Percentiles rank a stretch among this genome's conserved stretches.
Conservation (phyloP, 2,797 vertebrate genomes). For the Nyctalus aviator region DNA sequence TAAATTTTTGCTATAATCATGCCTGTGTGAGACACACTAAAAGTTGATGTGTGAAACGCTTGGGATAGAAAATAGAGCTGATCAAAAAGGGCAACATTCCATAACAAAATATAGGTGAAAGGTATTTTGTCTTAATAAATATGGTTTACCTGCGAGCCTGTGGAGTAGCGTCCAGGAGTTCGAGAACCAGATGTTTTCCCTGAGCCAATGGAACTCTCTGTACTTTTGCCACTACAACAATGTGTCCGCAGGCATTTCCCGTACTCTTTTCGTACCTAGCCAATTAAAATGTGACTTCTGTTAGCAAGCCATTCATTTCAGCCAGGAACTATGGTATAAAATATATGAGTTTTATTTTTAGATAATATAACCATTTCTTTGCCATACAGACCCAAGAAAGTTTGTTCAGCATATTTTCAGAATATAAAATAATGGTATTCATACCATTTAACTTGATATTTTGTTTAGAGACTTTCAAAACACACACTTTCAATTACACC, state of each 20-base stretch:
- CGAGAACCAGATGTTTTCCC: slow-evolving; percentile 95
- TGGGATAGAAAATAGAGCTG: neutral
- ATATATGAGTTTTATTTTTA: neutral
- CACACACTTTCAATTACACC: neutral
- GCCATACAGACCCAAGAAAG: slow-evolving; percentile 4
- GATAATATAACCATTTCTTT: slow-evolving; percentile 43
- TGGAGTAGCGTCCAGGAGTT: slow-evolving; percentile 95
- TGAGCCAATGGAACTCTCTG: slow-evolving; percentile 96
- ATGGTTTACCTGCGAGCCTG: slow-evolving; percentile 95
- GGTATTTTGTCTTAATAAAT: fast-evolving
- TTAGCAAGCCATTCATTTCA: slow-evolving; percentile 74
- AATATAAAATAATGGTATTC: neutral
- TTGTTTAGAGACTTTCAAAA: neutral
- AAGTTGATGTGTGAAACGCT: neutral
- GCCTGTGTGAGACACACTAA: neutral
- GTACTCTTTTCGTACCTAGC: slow-evolving; percentile 97
- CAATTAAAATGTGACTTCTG: slow-evolving; percentile 73
- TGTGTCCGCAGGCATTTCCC: slow-evolving; percentile 97
- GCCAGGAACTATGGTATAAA: slow-evolving; percentile 25
- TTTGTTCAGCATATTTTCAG: neutral
- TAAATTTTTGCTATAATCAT: neutral
- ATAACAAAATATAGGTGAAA: fast-evolving
- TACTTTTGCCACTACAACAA: slow-evolving; percentile 97
- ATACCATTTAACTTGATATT: neutral
- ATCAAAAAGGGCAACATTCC: fast-evolving